A percentile compares a stretch with the other conserved stretches of the same genome.
These are phyloP conservation scores for Heliconius nattereri DNA, from an alignment of 1,140 invertebrate species.

Conservation along the genomic window DNA sequence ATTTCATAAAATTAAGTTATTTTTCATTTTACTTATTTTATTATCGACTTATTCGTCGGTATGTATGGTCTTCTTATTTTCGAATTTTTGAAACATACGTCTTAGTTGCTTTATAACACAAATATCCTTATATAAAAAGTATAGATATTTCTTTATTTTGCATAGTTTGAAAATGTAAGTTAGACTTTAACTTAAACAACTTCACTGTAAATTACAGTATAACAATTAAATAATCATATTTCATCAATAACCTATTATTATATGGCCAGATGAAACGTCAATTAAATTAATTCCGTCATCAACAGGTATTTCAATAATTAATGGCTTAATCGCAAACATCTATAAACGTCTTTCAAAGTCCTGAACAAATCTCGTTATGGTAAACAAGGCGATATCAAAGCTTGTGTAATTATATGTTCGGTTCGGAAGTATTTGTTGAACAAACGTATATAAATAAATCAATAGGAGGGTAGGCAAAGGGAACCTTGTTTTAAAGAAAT, in stretches of 20 bases:
- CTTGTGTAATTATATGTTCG: conserved; percentile 29
- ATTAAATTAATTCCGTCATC: neutral
- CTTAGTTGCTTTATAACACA: no score
- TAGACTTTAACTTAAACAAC: neutral
- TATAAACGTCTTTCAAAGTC: conserved; percentile 2
- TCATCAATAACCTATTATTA: neutral
- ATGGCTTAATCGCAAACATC: neutral
- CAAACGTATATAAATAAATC: conserved; percentile 4
- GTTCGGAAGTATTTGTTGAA: conserved; percentile 31
- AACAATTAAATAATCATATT: neutral
- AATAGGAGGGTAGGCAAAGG: no score
- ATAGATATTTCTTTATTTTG: no score
- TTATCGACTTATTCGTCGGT: no score
- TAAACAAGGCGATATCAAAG: conserved; percentile 23
- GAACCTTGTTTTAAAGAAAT: no score
- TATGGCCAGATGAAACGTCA: neutral
- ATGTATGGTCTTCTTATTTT: no score
- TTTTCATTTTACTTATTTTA: no score
- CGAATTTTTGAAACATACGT: no score
- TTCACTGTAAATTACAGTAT: neutral
- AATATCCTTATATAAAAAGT: no score
- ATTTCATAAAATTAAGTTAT: neutral
- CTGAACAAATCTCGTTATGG: conserved; percentile 26
- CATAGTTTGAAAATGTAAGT: no score
- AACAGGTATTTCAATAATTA: conserved; percentile 2